Evolutionary conservation across 2,113 vertebrate species (phyloP), one percentile per base, ranked within the genome.

Genomic region (Caracal caracal): DNA sequence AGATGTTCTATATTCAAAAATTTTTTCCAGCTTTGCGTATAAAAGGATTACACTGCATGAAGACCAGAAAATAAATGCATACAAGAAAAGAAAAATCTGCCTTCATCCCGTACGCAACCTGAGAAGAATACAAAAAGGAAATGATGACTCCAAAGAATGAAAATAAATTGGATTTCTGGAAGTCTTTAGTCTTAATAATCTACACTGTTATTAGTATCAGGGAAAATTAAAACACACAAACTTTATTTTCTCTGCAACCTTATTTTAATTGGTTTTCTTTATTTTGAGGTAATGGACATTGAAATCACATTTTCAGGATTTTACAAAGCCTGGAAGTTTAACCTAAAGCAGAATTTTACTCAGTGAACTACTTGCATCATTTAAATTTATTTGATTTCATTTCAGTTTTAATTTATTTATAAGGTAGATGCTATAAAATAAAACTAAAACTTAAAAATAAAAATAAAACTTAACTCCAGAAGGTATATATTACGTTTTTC

Each of bases 181-280:
- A 73, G 76, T 53, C 81, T 90, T 97, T 75, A 84, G 43, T 71
- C 93, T 95, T 96, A 96, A 96, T 96, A 96, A 97, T 91, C 49
- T 56, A 43, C 43, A 89, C 1, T 61, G 47, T 88, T 87, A 95
- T 96, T 97, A 82, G 71, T 71, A 93, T 61, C 24, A 90, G 49
- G n/a, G 73, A 90, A 84, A 96, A 96, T 90, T 97, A 97, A 97
- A 97, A 93, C 15, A 13, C 16, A 80, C 47, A 82, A 88, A 73
- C 15, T 87, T 97, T 91, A 81, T 75, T 93, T 84, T 93, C 79
- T 93, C 40, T 65, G 6, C 28, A 82, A 73, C 35, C 73, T 88
- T 81, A 88, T 83, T 96, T 95, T 96, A 97, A 97, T 96, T 96
- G 80, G 68, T 79, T 97, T 97, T 85, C 78, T 96, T 97, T 97